Evolutionary conservation across 1,140 invertebrate genomes (phyloP), one percentile per base, ranked within the genome.

Genomic region (Gerris buenoi): DNA sequence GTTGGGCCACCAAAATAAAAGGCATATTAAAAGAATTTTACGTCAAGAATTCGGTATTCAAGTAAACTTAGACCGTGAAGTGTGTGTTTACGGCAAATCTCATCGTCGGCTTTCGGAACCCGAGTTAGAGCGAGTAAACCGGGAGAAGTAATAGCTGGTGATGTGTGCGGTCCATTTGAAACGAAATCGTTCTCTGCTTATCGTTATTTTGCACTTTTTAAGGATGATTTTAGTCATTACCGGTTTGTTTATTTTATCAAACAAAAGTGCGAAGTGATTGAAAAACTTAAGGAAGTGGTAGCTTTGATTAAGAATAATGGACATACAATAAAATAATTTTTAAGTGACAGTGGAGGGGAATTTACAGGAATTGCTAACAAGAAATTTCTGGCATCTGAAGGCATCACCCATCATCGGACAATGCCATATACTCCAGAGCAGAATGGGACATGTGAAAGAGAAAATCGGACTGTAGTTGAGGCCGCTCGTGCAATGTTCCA

Each of bases 151-250:
- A 66, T 76, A 56, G 71, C 71, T 22, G 68, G 70, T 28, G 74
- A 76, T 68, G 71, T 75, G 5, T 73, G 71, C 33, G 74, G 72
- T 60, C 71, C 73, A 56, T 73, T 76, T 25, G 60, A 69, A 46
- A 46, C 33, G 64, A 69, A 72, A 23, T 74, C 74, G 25, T 72
- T 73, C 58, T 73, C 73, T 22, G 58, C 66, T 22, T 74, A 70
- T 65, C 10, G 5, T 3, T 60, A 22, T 22, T 67, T 75, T 61
- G 70, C 75, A 67, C 65, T 74, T 22, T 71, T 75, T 29, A 74
- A 74, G 62, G 73, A 75, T 62, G 68, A 66, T 67, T 75, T 69
- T 59, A 72, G 72, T 58, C 73, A 75, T 46, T 75, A 72, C 71
- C 68, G 73, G 0, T 73, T 72, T 69, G 70, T 68, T 15, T 76